These are phyloP conservation scores for Mustela lutreola DNA, from an alignment of 2,113 vertebrate genomes.

Conservation along the genomic window DNA sequence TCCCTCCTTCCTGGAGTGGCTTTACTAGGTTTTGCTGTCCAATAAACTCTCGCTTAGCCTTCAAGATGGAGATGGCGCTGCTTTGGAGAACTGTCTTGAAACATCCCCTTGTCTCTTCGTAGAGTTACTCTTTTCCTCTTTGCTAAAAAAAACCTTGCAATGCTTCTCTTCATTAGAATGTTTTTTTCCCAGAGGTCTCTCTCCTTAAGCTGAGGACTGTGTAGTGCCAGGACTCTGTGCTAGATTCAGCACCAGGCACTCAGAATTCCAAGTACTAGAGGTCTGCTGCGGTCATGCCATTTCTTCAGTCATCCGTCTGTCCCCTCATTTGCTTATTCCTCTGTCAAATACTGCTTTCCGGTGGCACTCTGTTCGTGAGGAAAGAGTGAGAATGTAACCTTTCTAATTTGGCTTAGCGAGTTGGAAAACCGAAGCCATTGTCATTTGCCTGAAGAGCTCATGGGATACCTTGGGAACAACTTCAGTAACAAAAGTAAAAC, in stretches of 20 bases:
- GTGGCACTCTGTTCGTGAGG: not conserved
- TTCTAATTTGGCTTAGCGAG: not conserved
- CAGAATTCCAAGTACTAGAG: not conserved
- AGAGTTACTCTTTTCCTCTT: not conserved
- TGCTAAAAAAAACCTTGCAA: not conserved
- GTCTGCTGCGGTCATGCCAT: not conserved
- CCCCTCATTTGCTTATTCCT: not conserved
- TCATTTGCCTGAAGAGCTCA: not conserved
- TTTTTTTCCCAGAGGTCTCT: not conserved
- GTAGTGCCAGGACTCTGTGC: not conserved
- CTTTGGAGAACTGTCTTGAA: not conserved
- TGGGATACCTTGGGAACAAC: conserved; percentile 5
- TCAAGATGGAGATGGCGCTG: not conserved
- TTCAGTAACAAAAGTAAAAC: conserved; percentile 33
- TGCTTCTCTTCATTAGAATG: not conserved
- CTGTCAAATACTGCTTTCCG: not conserved
- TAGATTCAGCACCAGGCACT: not conserved
- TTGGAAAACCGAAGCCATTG: not conserved
- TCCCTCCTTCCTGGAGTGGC: not conserved
- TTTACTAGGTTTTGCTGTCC: not conserved
- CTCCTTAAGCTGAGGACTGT: not conserved
- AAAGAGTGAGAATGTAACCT: not conserved
- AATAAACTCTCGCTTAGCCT: not conserved
- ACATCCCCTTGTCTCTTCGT: not conserved
- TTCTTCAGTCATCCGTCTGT: not conserved